Percentiles rank a stretch among this genome's conserved stretches.
These are phyloP conservation scores for Eledona agricola DNA, from an alignment of 2,888 invertebrate genomes.

Conservation along the genomic window DNA sequence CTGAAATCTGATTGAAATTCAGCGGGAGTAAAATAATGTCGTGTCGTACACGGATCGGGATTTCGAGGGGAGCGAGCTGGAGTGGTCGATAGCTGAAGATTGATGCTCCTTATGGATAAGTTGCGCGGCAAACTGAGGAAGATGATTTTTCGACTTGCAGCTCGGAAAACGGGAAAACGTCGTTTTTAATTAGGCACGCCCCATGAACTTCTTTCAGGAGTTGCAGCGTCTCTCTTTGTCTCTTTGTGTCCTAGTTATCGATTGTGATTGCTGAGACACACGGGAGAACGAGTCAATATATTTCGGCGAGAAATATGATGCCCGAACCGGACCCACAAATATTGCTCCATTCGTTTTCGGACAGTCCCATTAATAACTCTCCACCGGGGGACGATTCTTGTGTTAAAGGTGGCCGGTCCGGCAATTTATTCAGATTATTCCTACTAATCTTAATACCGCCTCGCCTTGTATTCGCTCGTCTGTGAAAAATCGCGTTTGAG, in stretches of 20 bases:
- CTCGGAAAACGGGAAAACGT: slow-evolving; percentile 12
- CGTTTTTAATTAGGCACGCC: slow-evolving; percentile 25
- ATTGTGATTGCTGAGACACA: slow-evolving; percentile 18
- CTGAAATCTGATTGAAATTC: slow-evolving; percentile 55
- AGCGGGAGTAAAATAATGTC: slow-evolving; percentile 55
- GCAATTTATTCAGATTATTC: slow-evolving; percentile 24
- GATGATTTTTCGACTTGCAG: slow-evolving; percentile 18
- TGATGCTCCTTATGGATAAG: slow-evolving; percentile 57
- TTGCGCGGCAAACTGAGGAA: slow-evolving; percentile 42
- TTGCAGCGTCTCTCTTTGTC: slow-evolving; percentile 14
- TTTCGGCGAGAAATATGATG: slow-evolving; percentile 23
- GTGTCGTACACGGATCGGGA: slow-evolving; percentile 52
- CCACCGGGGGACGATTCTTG: slow-evolving; percentile 38
- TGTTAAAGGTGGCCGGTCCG: slow-evolving; percentile 22
- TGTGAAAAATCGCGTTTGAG: slow-evolving; percentile 27
- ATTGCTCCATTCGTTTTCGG: slow-evolving; percentile 37
- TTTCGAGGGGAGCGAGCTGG: slow-evolving; percentile 42
- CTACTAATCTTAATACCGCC: too few relatives aligned
- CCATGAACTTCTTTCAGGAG: slow-evolving; percentile 13
- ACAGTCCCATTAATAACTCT: slow-evolving; percentile 41
- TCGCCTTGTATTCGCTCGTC: too few relatives aligned
- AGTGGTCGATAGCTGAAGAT: slow-evolving; percentile 58
- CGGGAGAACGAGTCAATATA: slow-evolving; percentile 19
- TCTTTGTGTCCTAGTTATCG: slow-evolving; percentile 13
- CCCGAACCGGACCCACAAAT: slow-evolving; percentile 29